Evolutionary conservation across 1,140 invertebrate genomes (phyloP).

Genomic region (Psilanteris sp.): DNA sequence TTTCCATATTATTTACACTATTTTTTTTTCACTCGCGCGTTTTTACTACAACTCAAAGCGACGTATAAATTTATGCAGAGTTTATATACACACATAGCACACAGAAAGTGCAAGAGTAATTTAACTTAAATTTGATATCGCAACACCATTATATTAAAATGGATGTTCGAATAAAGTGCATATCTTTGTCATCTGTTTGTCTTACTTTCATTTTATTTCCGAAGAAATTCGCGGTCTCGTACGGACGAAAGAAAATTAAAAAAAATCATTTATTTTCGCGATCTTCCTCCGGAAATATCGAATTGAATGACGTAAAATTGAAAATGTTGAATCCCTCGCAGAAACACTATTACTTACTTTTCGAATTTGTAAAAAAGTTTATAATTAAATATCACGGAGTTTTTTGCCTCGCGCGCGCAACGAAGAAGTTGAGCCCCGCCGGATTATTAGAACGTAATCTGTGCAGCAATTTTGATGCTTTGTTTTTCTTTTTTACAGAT

Average conservation of each 20-base stretch:
- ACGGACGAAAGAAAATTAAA: too few relatives aligned
- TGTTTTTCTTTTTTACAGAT: conserved; percentile 77
- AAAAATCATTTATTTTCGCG: too few relatives aligned
- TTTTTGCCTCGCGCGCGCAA: too few relatives aligned
- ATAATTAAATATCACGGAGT: too few relatives aligned
- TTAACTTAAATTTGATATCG: conserved; percentile 14
- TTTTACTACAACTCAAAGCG: conserved; percentile 2
- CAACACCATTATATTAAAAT: conserved; percentile 5
- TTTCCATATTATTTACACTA: conserved; percentile 20
- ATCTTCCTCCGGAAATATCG: too few relatives aligned
- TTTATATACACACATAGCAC: conserved; percentile 1
- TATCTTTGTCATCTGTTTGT: background rate
- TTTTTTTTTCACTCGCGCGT: background rate
- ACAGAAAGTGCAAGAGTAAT: conserved; percentile 6
- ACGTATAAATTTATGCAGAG: conserved; percentile 10
- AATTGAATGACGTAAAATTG: conserved; percentile 4
- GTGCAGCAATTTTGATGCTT: too few relatives aligned
- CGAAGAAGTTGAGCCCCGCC: too few relatives aligned
- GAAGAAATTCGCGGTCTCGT: too few relatives aligned
- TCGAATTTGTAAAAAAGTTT: too few relatives aligned
- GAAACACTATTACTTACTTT: too few relatives aligned
- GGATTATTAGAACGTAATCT: too few relatives aligned
- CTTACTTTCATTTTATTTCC: too few relatives aligned
- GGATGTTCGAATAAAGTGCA: conserved; percentile 2
- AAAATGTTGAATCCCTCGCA: background rate